phyloP scores from a whole-genome alignment of 2,113 vertebrate species.

The Prinia subflava region DNA sequence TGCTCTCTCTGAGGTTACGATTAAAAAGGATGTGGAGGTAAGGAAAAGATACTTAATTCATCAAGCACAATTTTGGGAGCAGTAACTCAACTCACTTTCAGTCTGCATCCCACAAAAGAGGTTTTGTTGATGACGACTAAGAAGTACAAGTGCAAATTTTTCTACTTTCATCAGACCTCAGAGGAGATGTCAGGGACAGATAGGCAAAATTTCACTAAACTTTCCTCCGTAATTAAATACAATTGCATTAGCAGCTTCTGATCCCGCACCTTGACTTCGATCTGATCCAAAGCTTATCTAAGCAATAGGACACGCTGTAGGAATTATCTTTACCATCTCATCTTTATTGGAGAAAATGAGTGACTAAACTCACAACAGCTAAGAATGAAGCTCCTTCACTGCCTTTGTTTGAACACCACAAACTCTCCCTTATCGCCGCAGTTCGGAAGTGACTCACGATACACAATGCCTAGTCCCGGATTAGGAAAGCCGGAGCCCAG shows the following conservation, averaged over 20 bases:
- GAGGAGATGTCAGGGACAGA: neutral
- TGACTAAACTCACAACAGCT: neutral
- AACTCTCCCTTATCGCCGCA: neutral
- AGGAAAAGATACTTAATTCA: neutral
- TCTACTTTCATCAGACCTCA: neutral
- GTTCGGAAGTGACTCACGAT: neutral
- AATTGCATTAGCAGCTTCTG: neutral
- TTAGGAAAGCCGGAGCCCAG: neutral
- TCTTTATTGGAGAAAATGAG: neutral
- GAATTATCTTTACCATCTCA: neutral
- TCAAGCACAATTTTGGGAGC: neutral
- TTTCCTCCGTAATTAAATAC: neutral
- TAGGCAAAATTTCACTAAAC: neutral
- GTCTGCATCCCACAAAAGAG: neutral
- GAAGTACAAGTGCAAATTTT: neutral
- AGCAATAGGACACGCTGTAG: fast-evolving
- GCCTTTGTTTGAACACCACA: neutral
- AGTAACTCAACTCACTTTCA: neutral
- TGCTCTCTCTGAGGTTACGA: neutral
- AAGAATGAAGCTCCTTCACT: neutral
- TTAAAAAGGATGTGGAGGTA: neutral
- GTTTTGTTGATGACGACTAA: neutral
- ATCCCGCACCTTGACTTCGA: neutral
- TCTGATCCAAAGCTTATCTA: neutral
- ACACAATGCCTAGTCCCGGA: neutral